Conservation (phyloP, 2,113 vertebrate species). For the mouse (Mus musculus) region DNA sequence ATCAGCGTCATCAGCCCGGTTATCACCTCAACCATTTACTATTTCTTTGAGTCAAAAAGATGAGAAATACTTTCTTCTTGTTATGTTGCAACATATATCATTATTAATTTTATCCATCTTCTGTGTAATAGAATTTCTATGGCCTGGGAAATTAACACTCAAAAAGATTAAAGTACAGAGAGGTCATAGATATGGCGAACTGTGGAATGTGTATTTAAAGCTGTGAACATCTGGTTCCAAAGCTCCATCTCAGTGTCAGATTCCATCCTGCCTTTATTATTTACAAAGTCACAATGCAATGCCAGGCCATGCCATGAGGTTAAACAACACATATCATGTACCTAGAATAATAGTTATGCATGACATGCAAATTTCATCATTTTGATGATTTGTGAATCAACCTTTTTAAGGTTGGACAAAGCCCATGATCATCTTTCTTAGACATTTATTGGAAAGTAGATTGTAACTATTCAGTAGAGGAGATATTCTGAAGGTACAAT, state of each 20-base stretch:
- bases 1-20: not conserved
- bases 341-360: not conserved
- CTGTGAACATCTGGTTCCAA: not conserved
- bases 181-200: not conserved
- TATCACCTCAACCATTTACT: not conserved
- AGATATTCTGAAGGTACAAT: not conserved
- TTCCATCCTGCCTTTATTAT: not conserved
- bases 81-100: not conserved
- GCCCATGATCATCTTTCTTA: not conserved
- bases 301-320: not conserved
- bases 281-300: not conserved
- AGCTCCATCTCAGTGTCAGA: not conserved
- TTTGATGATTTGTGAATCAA: conserved; percentile 18
- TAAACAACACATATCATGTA: not conserved
- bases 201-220: conserved; percentile 23
- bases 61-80: not conserved
- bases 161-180: not conserved
- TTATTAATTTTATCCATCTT: not conserved
- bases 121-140: not conserved
- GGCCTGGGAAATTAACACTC: not conserved
- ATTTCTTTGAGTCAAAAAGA: not conserved
- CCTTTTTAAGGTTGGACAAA: conserved; percentile 37
- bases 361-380: not conserved
- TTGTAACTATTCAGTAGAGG: not conserved
- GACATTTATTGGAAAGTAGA: not conserved